A percentile compares a stretch with the other conserved stretches of the same genome.
Evolutionary conservation across 1,140 invertebrate genomes (phyloP).

Genomic region (Aphaenogaster rudis): DNA sequence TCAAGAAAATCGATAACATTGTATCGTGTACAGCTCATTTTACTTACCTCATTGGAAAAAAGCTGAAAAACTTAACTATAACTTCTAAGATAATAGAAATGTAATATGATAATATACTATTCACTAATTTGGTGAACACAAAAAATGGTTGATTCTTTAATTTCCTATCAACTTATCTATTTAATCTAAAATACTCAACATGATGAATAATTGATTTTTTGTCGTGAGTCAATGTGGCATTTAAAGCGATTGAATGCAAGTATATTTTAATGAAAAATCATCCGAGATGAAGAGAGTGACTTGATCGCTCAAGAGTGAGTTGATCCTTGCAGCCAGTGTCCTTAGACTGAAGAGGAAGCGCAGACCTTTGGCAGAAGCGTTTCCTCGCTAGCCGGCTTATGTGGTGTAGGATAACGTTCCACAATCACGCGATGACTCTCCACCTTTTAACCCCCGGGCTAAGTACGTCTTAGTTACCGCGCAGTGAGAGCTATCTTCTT

Average conservation of each 20-base stretch:
- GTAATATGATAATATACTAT: neutral
- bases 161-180: neutral
- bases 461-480: conserved; percentile 80
- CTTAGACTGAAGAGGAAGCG: conserved; percentile 51
- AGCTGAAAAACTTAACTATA: neutral
- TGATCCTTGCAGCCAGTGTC: conserved; percentile 56
- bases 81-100: neutral
- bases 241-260: conserved; percentile 60
- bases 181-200: conserved; percentile 33
- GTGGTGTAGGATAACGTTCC: conserved; percentile 81
- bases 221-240: conserved; percentile 46
- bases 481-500: conserved; percentile 67
- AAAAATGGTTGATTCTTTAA: neutral
- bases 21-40: neutral
- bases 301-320: conserved; percentile 30
- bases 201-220: conserved; percentile 61
- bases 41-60: neutral
- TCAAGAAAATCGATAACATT: neutral
- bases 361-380: conserved; percentile 74
- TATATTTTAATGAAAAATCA: conserved; percentile 72
- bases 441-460: conserved; percentile 80
- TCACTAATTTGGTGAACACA: neutral
- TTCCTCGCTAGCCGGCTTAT: conserved; percentile 74
- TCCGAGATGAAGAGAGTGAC: conserved; percentile 29
- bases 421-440: conserved; percentile 83